Base-by-base conservation (phyloP, 2,113 vertebrate species). In the Pristiophorus japonicus region DNA sequence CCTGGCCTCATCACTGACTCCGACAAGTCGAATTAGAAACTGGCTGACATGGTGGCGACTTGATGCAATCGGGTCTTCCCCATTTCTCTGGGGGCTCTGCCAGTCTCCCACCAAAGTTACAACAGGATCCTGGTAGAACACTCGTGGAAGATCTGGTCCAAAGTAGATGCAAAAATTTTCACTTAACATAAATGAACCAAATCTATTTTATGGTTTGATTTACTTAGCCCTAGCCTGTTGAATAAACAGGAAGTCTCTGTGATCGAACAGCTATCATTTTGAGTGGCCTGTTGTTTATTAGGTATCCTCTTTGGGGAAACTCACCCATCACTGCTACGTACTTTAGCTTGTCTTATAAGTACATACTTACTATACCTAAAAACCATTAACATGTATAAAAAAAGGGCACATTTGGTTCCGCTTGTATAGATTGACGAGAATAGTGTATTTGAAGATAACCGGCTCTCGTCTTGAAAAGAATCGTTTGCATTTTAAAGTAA, bases 401-500 rank as follows among this genome's bases (percentile, higher is more conserved):
- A 65, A 92, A 65, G 59, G n/a, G n/a, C n/a, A n/a, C n/a, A n/a
- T n/a, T n/a, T n/a, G n/a, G n/a, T 92, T 38, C 59, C 34, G 65
- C 59, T 92, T 18, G 59, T 38, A 65, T 3, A 42, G 59, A 38
- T 38, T 22, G 59, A 92, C n/a, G 16, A n/a, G 55, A 5, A 38
- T 38, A 22, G 59, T 63, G 34, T 92, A 65, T 92, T 63, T 63
- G 59, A 92, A 63, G 59, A 38, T 92, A 92, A 18, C 30, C 12
- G 63, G 6, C 55, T 38, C 87, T n/a, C 88, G 38, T n/a, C 34
- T 92, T 92, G 88, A 92, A 92, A 92, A 92, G 88, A 63, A 92
- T 63, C 20, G 34, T 92, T 63, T 92, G 88, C 59, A 63, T 65
- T 92, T 92, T 92, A 92, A 92, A 63, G 59, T 92, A 92, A 92